phyloP scores from a whole-genome alignment of 2,113 vertebrate genomes.

The Coturnix japonica region DNA sequence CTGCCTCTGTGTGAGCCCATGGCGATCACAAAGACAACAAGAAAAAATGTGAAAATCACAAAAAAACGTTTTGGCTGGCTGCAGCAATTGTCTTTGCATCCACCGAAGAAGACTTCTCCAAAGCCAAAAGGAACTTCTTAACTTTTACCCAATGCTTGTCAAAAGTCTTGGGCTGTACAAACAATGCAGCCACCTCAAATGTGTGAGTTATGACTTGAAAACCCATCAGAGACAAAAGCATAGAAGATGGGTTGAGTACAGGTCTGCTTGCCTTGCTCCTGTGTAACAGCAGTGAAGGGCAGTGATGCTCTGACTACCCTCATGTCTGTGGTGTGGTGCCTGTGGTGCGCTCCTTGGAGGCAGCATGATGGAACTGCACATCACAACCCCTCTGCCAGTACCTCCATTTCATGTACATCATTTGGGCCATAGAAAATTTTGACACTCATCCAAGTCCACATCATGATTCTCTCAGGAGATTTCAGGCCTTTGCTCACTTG shows the following conservation, averaged over 20 bases:
- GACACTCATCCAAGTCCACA: neutral
- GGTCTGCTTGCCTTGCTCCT: neutral
- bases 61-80: neutral
- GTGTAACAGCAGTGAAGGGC: neutral
- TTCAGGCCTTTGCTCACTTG: neutral
- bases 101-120: neutral
- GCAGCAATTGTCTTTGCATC: neutral
- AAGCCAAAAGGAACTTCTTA: neutral
- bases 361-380: neutral
- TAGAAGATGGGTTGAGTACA: neutral
- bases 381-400: fast-evolving
- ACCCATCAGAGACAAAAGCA: neutral
- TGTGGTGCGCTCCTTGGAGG: neutral
- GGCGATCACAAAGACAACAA: neutral
- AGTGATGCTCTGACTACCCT: neutral
- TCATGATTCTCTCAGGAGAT: neutral
- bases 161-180: neutral
- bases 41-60: neutral
- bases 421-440: neutral
- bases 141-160: neutral
- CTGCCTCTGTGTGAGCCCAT: neutral
- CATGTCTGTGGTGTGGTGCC: too few relatives aligned
- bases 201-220: neutral
- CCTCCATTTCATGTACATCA: neutral
- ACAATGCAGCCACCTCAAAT: neutral